Evolutionary conservation across 2,888 invertebrate species (phyloP).

Genomic region (Melolontha melolontha): DNA sequence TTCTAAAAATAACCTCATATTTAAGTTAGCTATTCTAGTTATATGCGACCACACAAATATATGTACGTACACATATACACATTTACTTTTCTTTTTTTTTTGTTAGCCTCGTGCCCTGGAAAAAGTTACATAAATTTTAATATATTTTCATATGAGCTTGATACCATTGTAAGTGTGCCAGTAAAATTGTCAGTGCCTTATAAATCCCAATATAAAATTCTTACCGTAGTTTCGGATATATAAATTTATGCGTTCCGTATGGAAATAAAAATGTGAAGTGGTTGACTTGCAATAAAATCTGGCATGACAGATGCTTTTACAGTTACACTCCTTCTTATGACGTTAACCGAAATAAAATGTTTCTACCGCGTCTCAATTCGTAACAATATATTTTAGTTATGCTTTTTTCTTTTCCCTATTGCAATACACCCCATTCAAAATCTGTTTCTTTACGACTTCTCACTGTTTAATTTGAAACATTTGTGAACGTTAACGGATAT

Average conservation of each 20-base stretch:
- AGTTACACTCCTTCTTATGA: conserved; percentile 52
- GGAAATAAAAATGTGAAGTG: conserved; percentile 46
- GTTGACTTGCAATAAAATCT: conserved; percentile 50
- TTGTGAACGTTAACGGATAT: too few species aligned
- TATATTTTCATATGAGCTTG: conserved; percentile 33
- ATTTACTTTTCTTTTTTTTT: conserved; percentile 23
- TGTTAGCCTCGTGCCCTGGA: not conserved
- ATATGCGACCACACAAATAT: conserved; percentile 4
- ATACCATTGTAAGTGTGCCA: conserved; percentile 30
- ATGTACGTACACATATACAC: not conserved
- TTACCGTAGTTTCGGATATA: conserved; percentile 42
- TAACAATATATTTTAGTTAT: conserved; percentile 49
- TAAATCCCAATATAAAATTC: conserved; percentile 43
- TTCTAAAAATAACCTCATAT: conserved; percentile 15
- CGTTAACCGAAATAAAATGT: conserved; percentile 51
- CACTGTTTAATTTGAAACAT: too few species aligned
- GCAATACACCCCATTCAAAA: conserved; percentile 25
- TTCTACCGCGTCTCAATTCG: conserved; percentile 47
- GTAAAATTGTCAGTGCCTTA: conserved; percentile 40
- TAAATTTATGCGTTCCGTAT: conserved; percentile 44
- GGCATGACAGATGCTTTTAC: conserved; percentile 52
- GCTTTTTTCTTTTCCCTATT: conserved; percentile 9
- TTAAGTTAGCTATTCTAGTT: conserved; percentile 5
- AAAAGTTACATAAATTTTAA: conserved; percentile 42
- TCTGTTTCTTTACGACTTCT: conserved; percentile 6